Evolutionary conservation across 2,797 vertebrate genomes (phyloP), one percentile per base, ranked within the genome.

Genomic region (Ceyx erithaca): DNA sequence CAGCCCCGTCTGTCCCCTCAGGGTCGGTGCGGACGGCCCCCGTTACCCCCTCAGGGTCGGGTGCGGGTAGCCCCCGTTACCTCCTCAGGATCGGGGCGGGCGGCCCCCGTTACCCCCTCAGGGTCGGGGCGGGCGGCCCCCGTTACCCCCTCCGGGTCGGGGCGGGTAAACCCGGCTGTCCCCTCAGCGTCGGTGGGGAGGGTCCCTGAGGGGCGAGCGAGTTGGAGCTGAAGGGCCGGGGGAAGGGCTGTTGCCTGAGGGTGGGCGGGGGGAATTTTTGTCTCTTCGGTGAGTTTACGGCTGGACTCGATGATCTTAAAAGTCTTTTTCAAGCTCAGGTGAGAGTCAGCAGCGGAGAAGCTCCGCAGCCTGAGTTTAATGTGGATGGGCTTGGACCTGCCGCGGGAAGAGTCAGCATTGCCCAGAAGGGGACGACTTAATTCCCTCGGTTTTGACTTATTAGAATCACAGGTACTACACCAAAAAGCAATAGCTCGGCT

Each of bases 161-260:
- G 4, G 30, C 3, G 33, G 52, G 14, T 30, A 3, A 7, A 5
- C 1, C 9, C 37, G 10, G 13, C 13, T 37, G 6, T 14, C 37
- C 37, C 37, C 37, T 37, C 37, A 37, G 37, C 26, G 43, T 1
- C 10, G 23, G 20, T 4, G 46, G 30, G 21, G 64, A 20, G 21
- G 45, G 33, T 9, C 31, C 28, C 6, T 5, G 20, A 43, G 6
- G 41, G 10, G 26, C 14, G 28, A 54, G 28, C 18, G 25, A 13
- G 20, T 3, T 4, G 18, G 0, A 0, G 6, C 41, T 14, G 15
- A 2, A 2, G 12, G 10, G 14, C 7, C 6, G 21, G 2, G 19
- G 20, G 3, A 62, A 2, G 8, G 46, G 2, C 9, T 55, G 12
- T 15, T 25, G 4, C 2, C 8, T 2, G n/a, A 7, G 3, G 7